phyloP scores from a whole-genome alignment of 2,888 invertebrate genomes.

The Cosmia trapezina region DNA sequence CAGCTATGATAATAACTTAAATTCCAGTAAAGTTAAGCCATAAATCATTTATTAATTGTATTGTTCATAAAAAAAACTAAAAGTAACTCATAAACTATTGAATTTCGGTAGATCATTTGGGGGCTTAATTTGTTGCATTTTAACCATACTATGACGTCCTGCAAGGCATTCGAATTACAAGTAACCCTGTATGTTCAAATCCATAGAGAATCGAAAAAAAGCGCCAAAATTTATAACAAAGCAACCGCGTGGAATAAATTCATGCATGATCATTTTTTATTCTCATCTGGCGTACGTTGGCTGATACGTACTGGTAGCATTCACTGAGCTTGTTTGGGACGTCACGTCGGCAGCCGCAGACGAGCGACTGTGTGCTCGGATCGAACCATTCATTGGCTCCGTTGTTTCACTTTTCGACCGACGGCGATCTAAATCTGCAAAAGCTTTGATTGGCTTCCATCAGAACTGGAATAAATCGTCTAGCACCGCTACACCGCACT shows the following conservation, averaged over 20 bases:
- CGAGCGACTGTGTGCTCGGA: constrained; percentile 49
- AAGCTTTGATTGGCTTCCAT: constrained; percentile 83
- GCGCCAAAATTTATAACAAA: constrained; percentile 32
- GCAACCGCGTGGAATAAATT: constrained; percentile 32
- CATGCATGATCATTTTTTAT: constrained; percentile 47
- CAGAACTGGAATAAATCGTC: constrained; percentile 76
- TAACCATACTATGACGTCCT: no score
- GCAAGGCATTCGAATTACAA: no score
- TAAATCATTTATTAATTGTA: no score
- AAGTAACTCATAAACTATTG: no score
- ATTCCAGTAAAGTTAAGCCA: no score
- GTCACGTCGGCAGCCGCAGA: constrained; percentile 49
- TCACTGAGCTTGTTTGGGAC: constrained; percentile 47
- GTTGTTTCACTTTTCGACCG: constrained; percentile 79
- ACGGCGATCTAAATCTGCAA: constrained; percentile 81
- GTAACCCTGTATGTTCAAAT: constrained; percentile 11
- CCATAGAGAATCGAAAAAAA: constrained; percentile 1
- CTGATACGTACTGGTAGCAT: constrained; percentile 33
- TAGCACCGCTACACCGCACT: constrained; percentile 71
- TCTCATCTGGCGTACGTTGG: constrained; percentile 31
- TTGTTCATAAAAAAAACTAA: no score
- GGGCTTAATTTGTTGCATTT: no score
- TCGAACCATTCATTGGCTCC: constrained; percentile 73
- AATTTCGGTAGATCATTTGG: no score
- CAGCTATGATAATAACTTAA: no score